phyloP scores from a whole-genome alignment of 2,888 invertebrate genomes.

The Panorpa germanica region DNA sequence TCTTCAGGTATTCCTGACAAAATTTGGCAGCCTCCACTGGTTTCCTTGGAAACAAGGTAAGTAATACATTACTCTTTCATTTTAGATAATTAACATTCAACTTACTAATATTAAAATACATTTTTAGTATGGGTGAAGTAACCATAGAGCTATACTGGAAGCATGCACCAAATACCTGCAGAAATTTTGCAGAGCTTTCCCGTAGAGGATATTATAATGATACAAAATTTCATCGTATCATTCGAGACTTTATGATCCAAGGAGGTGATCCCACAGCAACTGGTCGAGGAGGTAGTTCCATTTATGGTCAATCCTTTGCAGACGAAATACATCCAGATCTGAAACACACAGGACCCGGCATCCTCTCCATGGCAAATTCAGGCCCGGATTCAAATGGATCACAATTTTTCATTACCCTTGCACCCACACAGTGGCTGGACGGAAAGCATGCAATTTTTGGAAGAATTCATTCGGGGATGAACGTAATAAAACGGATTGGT shows the following conservation, averaged over 20 bases:
- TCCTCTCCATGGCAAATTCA: slow-evolving; percentile 95
- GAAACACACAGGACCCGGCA: slow-evolving; percentile 85
- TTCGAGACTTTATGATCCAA: slow-evolving; percentile 85
- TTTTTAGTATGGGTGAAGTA: slow-evolving; percentile 77
- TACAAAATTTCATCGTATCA: slow-evolving; percentile 90
- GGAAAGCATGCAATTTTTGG: slow-evolving; percentile 96
- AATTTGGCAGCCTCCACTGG: slow-evolving; percentile 76
- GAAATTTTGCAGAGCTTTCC: slow-evolving; percentile 90
- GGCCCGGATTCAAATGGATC: slow-evolving; percentile 95
- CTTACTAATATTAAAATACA: slow-evolving; percentile 10
- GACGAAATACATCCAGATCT: slow-evolving; percentile 90
- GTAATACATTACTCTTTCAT: slow-evolving; percentile 17
- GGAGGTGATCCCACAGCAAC: slow-evolving; percentile 96
- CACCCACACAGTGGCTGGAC: slow-evolving; percentile 95
- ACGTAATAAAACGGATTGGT: slow-evolving; percentile 80
- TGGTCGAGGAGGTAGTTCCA: slow-evolving; percentile 89
- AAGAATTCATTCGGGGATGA: slow-evolving; percentile 72
- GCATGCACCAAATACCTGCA: slow-evolving; percentile 91
- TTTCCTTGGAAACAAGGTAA: slow-evolving; percentile 69
- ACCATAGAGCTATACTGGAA: slow-evolving; percentile 94
- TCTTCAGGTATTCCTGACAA: slow-evolving; percentile 64
- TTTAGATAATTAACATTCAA: background rate
- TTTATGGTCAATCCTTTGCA: slow-evolving; percentile 86
- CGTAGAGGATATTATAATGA: slow-evolving; percentile 91
- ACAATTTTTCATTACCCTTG: slow-evolving; percentile 95